Percentiles rank a stretch among this genome's conserved stretches.
Conservation (phyloP, 2,888 invertebrate genomes). For the Metallyticus violacea region DNA sequence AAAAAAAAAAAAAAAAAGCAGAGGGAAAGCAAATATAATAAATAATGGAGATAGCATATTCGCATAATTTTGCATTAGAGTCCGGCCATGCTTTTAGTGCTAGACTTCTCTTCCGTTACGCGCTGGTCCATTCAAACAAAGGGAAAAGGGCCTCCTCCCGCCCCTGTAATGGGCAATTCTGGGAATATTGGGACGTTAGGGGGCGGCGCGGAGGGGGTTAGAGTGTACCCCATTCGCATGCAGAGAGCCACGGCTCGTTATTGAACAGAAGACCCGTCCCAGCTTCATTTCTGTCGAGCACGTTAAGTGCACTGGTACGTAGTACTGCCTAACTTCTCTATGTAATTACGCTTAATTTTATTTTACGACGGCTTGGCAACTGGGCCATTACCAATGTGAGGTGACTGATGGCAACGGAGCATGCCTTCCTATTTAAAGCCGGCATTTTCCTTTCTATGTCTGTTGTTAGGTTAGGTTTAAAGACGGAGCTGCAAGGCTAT, state of each 20-base stretch:
- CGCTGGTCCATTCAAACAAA: neutral
- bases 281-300: neutral
- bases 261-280: neutral
- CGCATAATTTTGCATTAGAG: neutral
- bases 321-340: neutral
- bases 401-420: neutral
- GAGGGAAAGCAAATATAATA: neutral
- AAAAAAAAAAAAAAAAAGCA: too few relatives aligned
- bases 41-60: neutral
- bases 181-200: neutral
- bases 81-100: neutral
- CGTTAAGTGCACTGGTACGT: neutral
- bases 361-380: neutral
- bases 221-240: neutral
- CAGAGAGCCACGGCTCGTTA: neutral
- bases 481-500: too few relatives aligned
- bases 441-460: too few relatives aligned
- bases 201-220: too few relatives aligned
- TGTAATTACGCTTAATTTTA: neutral
- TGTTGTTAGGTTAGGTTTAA: too few relatives aligned
- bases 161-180: neutral
- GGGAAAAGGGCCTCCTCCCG: neutral
- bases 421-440: neutral
- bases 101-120: neutral
- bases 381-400: neutral